These are phyloP conservation scores for Pomacea canaliculata DNA, from an alignment of 2,888 invertebrate genomes.

Conservation along the genomic window DNA sequence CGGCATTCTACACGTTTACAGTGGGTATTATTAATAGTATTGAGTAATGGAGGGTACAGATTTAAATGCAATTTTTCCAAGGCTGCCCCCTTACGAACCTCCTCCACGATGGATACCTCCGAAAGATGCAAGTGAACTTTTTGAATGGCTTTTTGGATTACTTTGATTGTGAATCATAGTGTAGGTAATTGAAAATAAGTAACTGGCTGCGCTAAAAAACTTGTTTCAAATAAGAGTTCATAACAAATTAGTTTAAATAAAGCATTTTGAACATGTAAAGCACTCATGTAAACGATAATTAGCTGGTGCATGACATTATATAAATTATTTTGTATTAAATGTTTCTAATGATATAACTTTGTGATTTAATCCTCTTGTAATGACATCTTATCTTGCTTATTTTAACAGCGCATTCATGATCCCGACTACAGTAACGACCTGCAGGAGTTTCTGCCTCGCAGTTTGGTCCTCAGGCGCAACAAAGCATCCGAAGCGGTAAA, in stretches of 20 bases:
- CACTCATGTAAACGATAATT: too few species aligned
- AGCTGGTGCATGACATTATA: too few species aligned
- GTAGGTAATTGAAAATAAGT: too few species aligned
- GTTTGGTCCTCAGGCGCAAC: conserved; percentile 52
- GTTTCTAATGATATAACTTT: too few species aligned
- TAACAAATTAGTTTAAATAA: too few species aligned
- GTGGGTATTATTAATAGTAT: conserved; percentile 41
- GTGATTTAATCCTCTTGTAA: too few species aligned
- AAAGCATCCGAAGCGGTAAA: conserved; percentile 59
- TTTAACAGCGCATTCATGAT: conserved; percentile 56
- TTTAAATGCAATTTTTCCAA: conserved; percentile 22
- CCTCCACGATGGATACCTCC: conserved; percentile 64
- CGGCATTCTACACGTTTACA: too few species aligned
- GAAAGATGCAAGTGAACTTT: conserved; percentile 45
- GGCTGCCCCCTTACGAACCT: conserved; percentile 60
- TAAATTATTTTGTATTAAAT: too few species aligned
- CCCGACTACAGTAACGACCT: conserved; percentile 60
- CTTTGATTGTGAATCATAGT: too few species aligned
- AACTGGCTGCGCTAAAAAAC: too few species aligned
- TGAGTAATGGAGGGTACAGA: conserved; percentile 38
- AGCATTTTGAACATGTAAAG: too few species aligned
- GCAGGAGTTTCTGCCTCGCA: conserved; percentile 57
- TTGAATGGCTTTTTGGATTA: not conserved
- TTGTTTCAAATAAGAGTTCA: too few species aligned
- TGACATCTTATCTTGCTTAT: not conserved